Conservation (phyloP, 2,888 invertebrate genomes). For the Aethes cnicana region DNA sequence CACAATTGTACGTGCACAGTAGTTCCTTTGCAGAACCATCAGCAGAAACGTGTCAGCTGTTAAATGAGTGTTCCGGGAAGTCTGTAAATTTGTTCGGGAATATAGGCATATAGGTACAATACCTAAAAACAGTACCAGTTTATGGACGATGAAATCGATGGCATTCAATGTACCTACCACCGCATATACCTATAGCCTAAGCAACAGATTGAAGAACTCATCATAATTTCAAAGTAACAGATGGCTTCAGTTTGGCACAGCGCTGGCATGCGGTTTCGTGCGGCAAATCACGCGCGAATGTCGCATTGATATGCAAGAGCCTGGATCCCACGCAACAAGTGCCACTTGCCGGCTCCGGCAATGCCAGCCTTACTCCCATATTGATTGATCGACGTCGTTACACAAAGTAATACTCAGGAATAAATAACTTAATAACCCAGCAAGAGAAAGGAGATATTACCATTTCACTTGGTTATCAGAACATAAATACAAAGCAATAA, state of each 20-base stretch:
- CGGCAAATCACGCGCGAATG: slow-evolving; percentile 60
- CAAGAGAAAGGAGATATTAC: slow-evolving; percentile 15
- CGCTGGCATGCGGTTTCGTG: slow-evolving; percentile 47
- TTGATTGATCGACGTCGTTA: slow-evolving; percentile 41
- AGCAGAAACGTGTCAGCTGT: slow-evolving; percentile 62
- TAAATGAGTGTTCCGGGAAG: slow-evolving; percentile 61
- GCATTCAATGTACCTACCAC: no score
- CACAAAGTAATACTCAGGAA: neutral
- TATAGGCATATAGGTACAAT: no score
- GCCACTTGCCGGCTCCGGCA: slow-evolving; percentile 53
- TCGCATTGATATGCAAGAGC: slow-evolving; percentile 58
- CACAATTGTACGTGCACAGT: slow-evolving; percentile 42
- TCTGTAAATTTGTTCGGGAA: slow-evolving; percentile 7
- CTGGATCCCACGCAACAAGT: slow-evolving; percentile 68
- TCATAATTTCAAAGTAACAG: slow-evolving; percentile 37
- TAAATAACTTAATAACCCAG: slow-evolving; percentile 5
- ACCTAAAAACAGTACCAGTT: no score
- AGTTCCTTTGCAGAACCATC: slow-evolving; percentile 35
- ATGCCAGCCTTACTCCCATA: slow-evolving; percentile 31
- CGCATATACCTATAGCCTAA: no score
- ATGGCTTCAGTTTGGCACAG: slow-evolving; percentile 43
- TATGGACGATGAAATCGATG: no score
- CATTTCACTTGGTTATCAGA: slow-evolving; percentile 32
- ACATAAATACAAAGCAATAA: slow-evolving; percentile 32
- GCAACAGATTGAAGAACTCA: neutral